A percentile compares a stretch with the other conserved stretches of the same genome.
Conservation (phyloP, 2,113 vertebrate species). For the Macaca nemestrina region DNA sequence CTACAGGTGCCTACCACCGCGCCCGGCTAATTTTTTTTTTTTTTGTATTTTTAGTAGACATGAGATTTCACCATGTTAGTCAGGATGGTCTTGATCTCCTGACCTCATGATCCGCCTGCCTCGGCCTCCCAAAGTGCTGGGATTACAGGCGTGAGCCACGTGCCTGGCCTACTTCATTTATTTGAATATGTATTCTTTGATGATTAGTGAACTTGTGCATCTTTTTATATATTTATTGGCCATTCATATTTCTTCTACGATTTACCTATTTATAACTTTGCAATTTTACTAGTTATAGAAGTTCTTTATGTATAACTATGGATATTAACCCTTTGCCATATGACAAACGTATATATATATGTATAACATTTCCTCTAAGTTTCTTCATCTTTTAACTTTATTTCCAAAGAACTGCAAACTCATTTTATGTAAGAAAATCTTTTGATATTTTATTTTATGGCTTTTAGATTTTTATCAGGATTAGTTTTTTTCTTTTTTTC, state of each 20-base stretch:
- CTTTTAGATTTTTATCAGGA: not conserved
- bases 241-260: not conserved
- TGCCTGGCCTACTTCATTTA: not conserved
- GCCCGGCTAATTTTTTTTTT: no score
- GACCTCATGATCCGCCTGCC: fast-evolving
- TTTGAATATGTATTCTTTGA: not conserved
- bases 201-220: not conserved
- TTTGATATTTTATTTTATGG: not conserved
- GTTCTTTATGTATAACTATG: not conserved
- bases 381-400: constrained; percentile 10
- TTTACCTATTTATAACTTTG: not conserved
- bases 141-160: no score
- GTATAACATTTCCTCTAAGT: not conserved
- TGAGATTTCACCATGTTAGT: no score
- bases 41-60: no score
- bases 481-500: no score
- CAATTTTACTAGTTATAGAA: not conserved
- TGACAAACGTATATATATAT: not conserved
- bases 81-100: no score
- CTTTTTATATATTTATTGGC: not conserved
- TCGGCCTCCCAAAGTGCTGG: no score
- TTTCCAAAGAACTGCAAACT: not conserved
- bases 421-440: not conserved
- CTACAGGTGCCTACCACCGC: fast-evolving
- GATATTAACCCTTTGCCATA: not conserved